These are phyloP conservation scores for Lasioglossum oenotherae DNA, from an alignment of 2,888 invertebrate genomes.

Conservation along the genomic window DNA sequence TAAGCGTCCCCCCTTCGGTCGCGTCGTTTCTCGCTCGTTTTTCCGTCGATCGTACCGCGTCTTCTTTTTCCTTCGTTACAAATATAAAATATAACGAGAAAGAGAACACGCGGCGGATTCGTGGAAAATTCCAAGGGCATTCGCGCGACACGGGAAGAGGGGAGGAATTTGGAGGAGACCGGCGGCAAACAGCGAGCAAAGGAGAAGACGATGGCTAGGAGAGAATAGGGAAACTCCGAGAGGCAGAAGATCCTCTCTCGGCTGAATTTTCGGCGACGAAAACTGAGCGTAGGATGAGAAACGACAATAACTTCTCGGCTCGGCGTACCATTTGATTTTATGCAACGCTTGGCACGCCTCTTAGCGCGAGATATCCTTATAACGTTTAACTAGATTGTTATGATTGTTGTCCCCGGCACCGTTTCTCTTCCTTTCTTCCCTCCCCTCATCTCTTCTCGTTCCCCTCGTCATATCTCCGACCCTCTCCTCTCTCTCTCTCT, in stretches of 20 bases:
- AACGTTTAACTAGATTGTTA: slow-evolving; percentile 84
- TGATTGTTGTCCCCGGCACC: slow-evolving; percentile 82
- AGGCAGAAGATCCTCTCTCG: slow-evolving; percentile 59
- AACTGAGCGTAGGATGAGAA: slow-evolving; percentile 74
- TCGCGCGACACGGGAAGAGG: neutral
- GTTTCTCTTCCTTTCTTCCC: slow-evolving; percentile 51
- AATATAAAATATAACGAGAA: neutral
- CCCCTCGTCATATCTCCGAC: slow-evolving; percentile 39
- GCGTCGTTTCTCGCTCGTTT: neutral
- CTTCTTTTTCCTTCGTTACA: neutral
- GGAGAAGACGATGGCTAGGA: slow-evolving; percentile 16
- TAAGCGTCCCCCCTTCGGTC: neutral
- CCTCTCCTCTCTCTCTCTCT: slow-evolving; percentile 26
- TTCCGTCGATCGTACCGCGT: neutral
- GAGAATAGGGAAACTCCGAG: slow-evolving; percentile 47
- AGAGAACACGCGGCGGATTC: neutral
- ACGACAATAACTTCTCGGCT: slow-evolving; percentile 84
- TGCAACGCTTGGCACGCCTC: slow-evolving; percentile 84
- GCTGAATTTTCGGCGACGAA: slow-evolving; percentile 72
- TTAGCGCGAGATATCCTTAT: slow-evolving; percentile 84
- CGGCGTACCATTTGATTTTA: slow-evolving; percentile 84
- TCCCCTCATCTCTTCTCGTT: slow-evolving; percentile 34
- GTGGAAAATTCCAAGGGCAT: neutral
- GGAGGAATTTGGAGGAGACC: slow-evolving; percentile 19
- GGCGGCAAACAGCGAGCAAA: slow-evolving; percentile 25